Evolutionary conservation across 2,797 vertebrate species (phyloP).

Genomic region (Chaunax sp.): DNA sequence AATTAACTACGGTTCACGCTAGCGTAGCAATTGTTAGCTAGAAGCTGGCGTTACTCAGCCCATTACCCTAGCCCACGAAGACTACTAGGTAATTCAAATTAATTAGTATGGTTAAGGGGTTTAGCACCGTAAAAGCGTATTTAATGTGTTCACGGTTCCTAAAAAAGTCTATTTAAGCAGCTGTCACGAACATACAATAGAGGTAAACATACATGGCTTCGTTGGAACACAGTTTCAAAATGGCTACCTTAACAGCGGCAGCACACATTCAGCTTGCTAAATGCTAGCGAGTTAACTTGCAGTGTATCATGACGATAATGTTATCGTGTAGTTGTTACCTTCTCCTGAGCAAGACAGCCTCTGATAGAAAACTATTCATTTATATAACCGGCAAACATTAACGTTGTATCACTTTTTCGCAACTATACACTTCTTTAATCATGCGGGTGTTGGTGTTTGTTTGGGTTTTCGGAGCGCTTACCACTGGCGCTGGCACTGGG

Average conservation of each 20-base stretch:
- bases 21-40: constrained; percentile 72
- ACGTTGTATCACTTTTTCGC: constrained; percentile 13
- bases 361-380: constrained; percentile 10
- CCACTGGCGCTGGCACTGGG: constrained; percentile 76
- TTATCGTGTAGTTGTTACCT: constrained; percentile 37
- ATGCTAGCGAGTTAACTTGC: constrained; percentile 77
- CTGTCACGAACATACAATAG: constrained; percentile 64
- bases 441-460: constrained; percentile 68
- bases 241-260: constrained; percentile 82
- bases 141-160: background rate
- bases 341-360: constrained; percentile 14
- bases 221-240: constrained; percentile 83
- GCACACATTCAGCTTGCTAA: constrained; percentile 81
- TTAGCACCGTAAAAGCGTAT: constrained; percentile 9
- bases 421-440: constrained; percentile 27
- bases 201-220: constrained; percentile 83
- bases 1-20: constrained; percentile 55
- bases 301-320: constrained; percentile 58
- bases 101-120: background rate
- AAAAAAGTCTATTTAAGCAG: constrained; percentile 21
- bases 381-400: constrained; percentile 7
- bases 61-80: constrained; percentile 41
- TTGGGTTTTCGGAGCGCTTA: constrained; percentile 78
- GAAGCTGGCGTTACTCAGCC: constrained; percentile 61
- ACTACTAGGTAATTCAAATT: constrained; percentile 7